These are phyloP conservation scores for Lasioglossum leucozonium DNA, from an alignment of 2,888 invertebrate species.

Conservation along the genomic window DNA sequence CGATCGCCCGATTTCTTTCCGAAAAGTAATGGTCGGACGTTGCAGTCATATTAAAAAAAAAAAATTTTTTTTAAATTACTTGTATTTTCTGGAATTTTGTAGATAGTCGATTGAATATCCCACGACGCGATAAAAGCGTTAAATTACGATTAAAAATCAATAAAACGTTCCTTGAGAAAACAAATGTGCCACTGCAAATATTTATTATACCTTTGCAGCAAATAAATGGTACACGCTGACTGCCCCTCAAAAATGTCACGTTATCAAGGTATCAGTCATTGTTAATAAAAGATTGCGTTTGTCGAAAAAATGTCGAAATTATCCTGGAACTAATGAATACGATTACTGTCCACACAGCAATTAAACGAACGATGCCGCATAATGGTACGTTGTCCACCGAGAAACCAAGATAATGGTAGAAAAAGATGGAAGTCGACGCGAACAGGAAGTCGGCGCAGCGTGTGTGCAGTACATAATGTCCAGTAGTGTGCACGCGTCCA, in stretches of 20 bases:
- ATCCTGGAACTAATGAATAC: neutral
- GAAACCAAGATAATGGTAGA: conserved; percentile 43
- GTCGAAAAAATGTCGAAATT: neutral
- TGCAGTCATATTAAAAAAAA: neutral
- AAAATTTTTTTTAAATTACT: neutral
- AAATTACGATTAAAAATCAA: neutral
- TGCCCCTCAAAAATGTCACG: no score
- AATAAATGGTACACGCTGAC: neutral
- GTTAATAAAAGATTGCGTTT: no score
- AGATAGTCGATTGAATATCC: neutral
- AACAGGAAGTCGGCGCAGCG: conserved; percentile 52
- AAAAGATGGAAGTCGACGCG: conserved; percentile 33
- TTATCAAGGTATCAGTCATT: no score
- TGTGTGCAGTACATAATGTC: conserved; percentile 4
- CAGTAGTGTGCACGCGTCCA: neutral
- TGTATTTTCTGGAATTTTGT: neutral
- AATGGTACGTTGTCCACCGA: conserved; percentile 46
- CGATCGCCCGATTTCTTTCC: neutral
- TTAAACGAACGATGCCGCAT: conserved; percentile 17
- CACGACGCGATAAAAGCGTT: neutral
- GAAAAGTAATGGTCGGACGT: neutral
- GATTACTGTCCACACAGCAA: conserved; percentile 13
- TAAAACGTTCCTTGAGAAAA: neutral
- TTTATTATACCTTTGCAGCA: neutral
- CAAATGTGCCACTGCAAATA: neutral